Base-by-base conservation (phyloP, 2,797 vertebrate genomes). In the Sternarchorhynchus goeldii region DNA sequence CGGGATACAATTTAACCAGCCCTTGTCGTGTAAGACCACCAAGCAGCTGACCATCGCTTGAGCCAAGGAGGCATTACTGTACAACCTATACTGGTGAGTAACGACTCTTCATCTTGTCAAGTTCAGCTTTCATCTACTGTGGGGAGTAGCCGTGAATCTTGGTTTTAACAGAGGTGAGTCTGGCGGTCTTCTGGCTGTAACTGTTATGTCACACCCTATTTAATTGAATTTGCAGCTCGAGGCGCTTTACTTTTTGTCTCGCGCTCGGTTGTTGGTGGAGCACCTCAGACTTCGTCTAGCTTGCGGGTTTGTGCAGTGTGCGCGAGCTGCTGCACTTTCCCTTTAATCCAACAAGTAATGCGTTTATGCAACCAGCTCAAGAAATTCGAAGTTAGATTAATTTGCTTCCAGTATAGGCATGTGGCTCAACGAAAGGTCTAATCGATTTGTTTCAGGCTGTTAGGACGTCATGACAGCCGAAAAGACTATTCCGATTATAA, bases 391-490 rank as follows among this genome's bases (percentile, higher is more conserved):
- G 65, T 36, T 20, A 75, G 45, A 76, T 20, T 32, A n/a, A 53
- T 45, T 62, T 32, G 59, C 4, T 31, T 55, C 34, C 75, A 65
- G 4, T 74, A 68, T 34, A 29, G 76, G 60, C 68, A 59, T 59
- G 31, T 63, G 71, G 20, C 59, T 79, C 62, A 73, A 50, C 45
- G 77, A 6, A 16, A 70, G 60, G 20, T 82, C 59, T 77, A 63
- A 72, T 73, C 56, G 34, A 70, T 84, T 53, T 84, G 82, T 59
- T 82, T 76, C 81, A 91, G 94, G 91, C 93, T 94, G 91, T 91
- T 86, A 83, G 85, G 92, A 90, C 92, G 93, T 92, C 95, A 99
- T 99, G 97, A 97, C 96, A 92, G 96, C 95, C 89, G 97, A 98
- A 91, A 98, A 98, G 93, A 95, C 94, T 72, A 94, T 95, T 89